phyloP scores from a whole-genome alignment of 2,113 vertebrate species.

The Pristiophorus japonicus region DNA sequence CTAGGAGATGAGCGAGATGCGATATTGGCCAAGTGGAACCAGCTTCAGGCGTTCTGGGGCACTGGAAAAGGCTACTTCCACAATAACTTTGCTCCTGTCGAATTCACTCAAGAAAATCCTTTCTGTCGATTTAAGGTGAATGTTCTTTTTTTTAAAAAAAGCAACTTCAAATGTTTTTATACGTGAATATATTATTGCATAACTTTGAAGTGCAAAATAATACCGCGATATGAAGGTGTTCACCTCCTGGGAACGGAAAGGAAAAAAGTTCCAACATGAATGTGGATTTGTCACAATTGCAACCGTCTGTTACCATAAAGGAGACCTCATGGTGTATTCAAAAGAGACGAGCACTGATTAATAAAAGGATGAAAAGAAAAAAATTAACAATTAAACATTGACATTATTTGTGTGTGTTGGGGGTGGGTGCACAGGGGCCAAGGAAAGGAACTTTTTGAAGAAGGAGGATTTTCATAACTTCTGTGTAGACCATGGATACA shows the following conservation, averaged over 20 bases:
- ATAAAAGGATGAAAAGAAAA: neutral
- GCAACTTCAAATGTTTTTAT: neutral
- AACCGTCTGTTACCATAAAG: neutral
- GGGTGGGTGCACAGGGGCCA: no score
- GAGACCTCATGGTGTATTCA: neutral
- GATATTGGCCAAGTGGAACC: conserved; percentile 96
- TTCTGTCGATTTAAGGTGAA: conserved; percentile 96
- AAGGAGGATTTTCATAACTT: neutral
- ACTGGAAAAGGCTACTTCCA: conserved; percentile 91
- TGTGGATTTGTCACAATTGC: neutral
- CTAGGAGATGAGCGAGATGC: conserved; percentile 91
- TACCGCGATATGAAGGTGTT: neutral
- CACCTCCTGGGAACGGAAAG: neutral
- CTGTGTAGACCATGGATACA: neutral
- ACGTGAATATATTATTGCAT: neutral
- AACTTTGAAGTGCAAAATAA: neutral
- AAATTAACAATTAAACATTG: neutral
- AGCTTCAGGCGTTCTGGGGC: conserved; percentile 97
- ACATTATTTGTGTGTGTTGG: neutral
- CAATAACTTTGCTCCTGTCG: conserved; percentile 80
- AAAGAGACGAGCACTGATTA: neutral
- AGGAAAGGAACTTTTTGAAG: neutral
- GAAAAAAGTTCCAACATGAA: neutral
- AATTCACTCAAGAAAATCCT: conserved; percentile 90
- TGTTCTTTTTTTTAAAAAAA: neutral